Evolutionary conservation across 1,140 invertebrate genomes (phyloP).

Genomic region (Brachionus rotundiformis): DNA sequence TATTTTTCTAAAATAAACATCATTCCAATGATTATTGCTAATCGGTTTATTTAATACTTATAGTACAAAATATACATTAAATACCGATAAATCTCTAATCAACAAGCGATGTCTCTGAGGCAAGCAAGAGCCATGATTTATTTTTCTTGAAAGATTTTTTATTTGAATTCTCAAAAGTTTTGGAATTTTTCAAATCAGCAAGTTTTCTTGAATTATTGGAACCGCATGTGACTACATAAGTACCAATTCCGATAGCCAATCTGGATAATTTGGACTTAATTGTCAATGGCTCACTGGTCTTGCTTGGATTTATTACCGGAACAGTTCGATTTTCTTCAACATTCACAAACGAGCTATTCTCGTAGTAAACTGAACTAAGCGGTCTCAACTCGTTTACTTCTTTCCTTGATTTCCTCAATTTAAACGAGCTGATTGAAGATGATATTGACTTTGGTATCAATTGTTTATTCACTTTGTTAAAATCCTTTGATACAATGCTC

Average conservation of each 20-base stretch:
- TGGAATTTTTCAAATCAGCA: slow-evolving; percentile 22
- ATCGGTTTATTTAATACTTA: not conserved
- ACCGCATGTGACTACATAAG: slow-evolving; percentile 45
- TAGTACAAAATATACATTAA: not conserved
- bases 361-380: not conserved
- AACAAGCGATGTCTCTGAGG: slow-evolving; percentile 20
- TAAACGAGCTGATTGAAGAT: not conserved
- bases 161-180: not conserved
- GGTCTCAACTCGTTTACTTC: not conserved
- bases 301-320: not conserved
- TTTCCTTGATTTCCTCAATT: not conserved
- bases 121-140: slow-evolving; percentile 22
- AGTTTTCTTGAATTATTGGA: slow-evolving; percentile 32
- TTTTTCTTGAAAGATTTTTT: slow-evolving; percentile 25
- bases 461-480: slow-evolving; percentile 10
- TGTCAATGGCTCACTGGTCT: not conserved
- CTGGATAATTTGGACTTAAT: slow-evolving; percentile 33
- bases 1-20: not conserved
- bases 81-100: not conserved
- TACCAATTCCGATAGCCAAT: slow-evolving; percentile 16
- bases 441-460: slow-evolving; percentile 9
- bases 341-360: not conserved
- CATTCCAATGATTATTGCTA: not conserved
- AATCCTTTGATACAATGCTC: slow-evolving; percentile 1
- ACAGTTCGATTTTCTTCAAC: not conserved